Base-by-base conservation (phyloP, 1,140 invertebrate species). In the Ladona fulva region DNA sequence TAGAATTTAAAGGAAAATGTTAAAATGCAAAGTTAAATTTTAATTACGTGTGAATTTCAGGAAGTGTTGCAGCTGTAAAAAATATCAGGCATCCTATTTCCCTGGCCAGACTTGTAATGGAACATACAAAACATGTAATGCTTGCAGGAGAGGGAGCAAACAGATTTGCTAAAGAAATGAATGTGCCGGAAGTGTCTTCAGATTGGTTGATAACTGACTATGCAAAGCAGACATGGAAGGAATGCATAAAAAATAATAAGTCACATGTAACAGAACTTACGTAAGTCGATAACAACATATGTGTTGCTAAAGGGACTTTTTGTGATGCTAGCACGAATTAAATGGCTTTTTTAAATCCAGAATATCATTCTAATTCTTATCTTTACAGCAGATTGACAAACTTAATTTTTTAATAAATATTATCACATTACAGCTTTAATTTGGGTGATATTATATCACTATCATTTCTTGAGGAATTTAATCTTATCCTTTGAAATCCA, bases 21-120 rank as follows among this genome's bases (percentile, higher is more conserved):
- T n/a, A 37, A 37, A 1, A 79, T 77, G 24, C 79, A 85, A 25
- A 81, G 80, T 22, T 37, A 1, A 37, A 37, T 37, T 1, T 5
- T 5, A 37, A 37, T 37, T 1, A 37, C 29, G 1, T 37, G 29
- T 37, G 29, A 37, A 37, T 37, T 37, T 81, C 83, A 81, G 89
- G 89, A 29, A 86, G 84, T 66, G 87, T 90, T 11, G 90, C 90
- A 7, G 86, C 89, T 73, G 85, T 94, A 10, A 89, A 87, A 76
- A 89, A 92, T 79, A 86, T 93, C 22, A 84, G 85, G 74, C 89
- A 94, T 84, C 92, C 93, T 0, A 90, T 94, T 77, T 89, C 88
- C 66, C 85, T 95, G 78, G 93, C 94, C 24, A 86, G 90, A 78
- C 86, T 89, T 79, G 90, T 95, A 3, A 89, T 95, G 86, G 91